Evolutionary conservation across 2,797 vertebrate species (phyloP).

Genomic region (Taeniopygia guttata): DNA sequence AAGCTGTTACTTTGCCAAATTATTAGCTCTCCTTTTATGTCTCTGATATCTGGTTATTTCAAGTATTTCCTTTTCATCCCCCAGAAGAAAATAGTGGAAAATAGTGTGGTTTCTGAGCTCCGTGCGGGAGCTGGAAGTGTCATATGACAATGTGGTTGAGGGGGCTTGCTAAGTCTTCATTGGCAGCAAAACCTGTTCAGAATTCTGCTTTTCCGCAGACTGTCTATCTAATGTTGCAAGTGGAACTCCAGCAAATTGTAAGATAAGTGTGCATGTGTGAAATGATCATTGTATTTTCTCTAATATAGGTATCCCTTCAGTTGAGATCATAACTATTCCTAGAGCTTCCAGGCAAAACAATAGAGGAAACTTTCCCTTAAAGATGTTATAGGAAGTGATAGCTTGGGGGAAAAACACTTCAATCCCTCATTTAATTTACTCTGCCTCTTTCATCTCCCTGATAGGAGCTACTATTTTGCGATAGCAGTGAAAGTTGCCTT

Average conservation of each 20-base stretch:
- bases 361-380: neutral
- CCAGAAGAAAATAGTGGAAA: neutral
- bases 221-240: rapidly evolving
- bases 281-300: neutral
- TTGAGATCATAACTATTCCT: neutral
- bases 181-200: neutral
- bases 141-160: neutral
- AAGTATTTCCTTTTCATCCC: neutral
- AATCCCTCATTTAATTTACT: neutral
- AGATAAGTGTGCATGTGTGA: neutral
- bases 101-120: neutral
- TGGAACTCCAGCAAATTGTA: neutral
- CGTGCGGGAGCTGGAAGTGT: rapidly evolving
- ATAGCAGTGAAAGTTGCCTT: neutral
- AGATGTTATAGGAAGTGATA: neutral
- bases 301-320: neutral
- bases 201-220: neutral
- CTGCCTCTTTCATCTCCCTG: neutral
- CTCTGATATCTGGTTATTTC: neutral
- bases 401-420: neutral
- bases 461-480: neutral
- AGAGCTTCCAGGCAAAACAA: neutral
- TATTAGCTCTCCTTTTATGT: neutral
- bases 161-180: neutral
- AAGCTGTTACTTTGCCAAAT: neutral